Percentiles rank a stretch among this genome's conserved stretches.
These are phyloP conservation scores for Desmodus rotundus DNA, from an alignment of 2,113 vertebrate species.

Conservation along the genomic window DNA sequence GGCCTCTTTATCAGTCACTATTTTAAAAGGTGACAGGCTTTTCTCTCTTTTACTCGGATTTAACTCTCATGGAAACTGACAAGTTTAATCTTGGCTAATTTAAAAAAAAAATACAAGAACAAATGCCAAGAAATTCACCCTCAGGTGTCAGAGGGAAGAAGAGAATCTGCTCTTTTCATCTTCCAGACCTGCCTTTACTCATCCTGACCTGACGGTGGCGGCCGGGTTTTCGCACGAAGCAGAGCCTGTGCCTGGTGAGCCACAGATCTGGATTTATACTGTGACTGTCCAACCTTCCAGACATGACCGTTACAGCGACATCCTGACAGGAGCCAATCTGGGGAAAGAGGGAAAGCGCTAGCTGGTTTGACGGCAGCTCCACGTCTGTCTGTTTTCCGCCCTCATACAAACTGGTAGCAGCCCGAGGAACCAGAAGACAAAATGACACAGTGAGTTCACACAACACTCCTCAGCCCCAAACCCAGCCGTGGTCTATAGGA, in stretches of 20 bases:
- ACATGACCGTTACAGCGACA: neutral
- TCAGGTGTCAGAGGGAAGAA: neutral
- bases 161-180: neutral
- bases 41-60: constrained; percentile 6
- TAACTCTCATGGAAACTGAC: constrained; percentile 30
- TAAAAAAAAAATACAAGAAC: neutral
- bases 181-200: neutral
- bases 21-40: neutral
- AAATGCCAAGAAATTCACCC: neutral
- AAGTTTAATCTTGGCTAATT: constrained; percentile 15
- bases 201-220: neutral
- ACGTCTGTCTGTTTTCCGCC: neutral
- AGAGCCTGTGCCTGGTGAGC: neutral
- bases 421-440: neutral
- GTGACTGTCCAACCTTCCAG: neutral
- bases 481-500: neutral
- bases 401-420: neutral
- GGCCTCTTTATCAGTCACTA: neutral
- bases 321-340: neutral
- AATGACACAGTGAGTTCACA: neutral
- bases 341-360: neutral
- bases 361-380: neutral
- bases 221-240: neutral
- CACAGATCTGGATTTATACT: neutral
- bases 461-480: neutral